Evolutionary conservation across 1,140 invertebrate species (phyloP).

Genomic region (Drosophila lacertosa): DNA sequence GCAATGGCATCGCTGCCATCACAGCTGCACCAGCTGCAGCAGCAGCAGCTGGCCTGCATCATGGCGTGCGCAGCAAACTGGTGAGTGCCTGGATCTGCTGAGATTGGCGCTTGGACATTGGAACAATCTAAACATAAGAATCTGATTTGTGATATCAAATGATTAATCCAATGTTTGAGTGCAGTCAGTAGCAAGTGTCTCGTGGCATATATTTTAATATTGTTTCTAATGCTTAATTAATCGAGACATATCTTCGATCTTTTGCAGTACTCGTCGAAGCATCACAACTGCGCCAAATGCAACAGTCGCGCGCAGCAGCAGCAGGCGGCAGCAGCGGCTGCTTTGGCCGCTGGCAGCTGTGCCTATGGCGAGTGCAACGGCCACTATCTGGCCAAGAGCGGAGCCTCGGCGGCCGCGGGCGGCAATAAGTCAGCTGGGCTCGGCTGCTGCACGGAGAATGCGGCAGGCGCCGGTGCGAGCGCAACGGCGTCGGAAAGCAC

Average conservation of each 20-base stretch:
- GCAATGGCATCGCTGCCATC: constrained; percentile 58
- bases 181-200: too few relatives aligned
- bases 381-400: constrained; percentile 42
- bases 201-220: too few relatives aligned
- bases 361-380: constrained; percentile 75
- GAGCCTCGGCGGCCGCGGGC: neutral
- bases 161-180: too few relatives aligned
- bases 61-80: constrained; percentile 53
- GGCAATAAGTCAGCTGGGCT: constrained; percentile 5
- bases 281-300: constrained; percentile 73
- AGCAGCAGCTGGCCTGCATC: constrained; percentile 54
- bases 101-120: neutral
- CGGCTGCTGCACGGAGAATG: constrained; percentile 19
- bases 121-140: too few relatives aligned
- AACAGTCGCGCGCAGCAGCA: constrained; percentile 63
- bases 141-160: too few relatives aligned
- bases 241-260: neutral
- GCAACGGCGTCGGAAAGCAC: neutral
- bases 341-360: constrained; percentile 41
- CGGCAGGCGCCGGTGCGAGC: neutral
- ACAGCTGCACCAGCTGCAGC: constrained; percentile 30
- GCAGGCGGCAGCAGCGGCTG: constrained; percentile 29
- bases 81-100: too few relatives aligned
- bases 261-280: constrained; percentile 61
- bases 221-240: neutral